These are phyloP conservation scores for Macrosiphum euphorbiae DNA, from an alignment of 2,888 invertebrate genomes.

Conservation along the genomic window DNA sequence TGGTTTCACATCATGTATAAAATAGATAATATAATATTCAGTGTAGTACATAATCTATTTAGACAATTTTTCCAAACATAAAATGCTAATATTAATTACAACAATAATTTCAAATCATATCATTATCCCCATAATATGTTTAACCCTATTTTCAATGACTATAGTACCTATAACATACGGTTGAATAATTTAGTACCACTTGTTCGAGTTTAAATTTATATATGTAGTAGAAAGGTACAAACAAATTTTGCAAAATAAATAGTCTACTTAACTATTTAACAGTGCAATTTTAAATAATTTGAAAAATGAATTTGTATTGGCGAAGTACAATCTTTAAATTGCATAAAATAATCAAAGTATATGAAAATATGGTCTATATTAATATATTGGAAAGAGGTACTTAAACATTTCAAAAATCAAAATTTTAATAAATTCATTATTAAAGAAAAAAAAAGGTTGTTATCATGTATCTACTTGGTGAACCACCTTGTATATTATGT, in stretches of 20 bases:
- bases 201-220: neutral
- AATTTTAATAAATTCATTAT: neutral
- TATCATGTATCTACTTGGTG: neutral
- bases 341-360: neutral
- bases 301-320: neutral
- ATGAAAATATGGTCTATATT: neutral
- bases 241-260: neutral
- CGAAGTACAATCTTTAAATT: neutral
- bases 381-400: neutral
- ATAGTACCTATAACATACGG: neutral
- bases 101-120: neutral
- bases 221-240: neutral
- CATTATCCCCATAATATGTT: neutral
- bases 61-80: neutral
- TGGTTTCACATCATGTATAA: neutral
- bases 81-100: neutral
- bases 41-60: too few species aligned
- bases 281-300: neutral
- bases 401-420: neutral
- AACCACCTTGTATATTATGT: neutral
- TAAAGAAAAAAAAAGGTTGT: neutral
- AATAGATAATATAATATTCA: too few species aligned
- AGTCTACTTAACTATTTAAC: neutral
- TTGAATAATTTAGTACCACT: neutral
- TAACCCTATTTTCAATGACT: neutral